phyloP scores from a whole-genome alignment of 1,140 invertebrate genomes.

The Anagrus nilaparvatae region DNA sequence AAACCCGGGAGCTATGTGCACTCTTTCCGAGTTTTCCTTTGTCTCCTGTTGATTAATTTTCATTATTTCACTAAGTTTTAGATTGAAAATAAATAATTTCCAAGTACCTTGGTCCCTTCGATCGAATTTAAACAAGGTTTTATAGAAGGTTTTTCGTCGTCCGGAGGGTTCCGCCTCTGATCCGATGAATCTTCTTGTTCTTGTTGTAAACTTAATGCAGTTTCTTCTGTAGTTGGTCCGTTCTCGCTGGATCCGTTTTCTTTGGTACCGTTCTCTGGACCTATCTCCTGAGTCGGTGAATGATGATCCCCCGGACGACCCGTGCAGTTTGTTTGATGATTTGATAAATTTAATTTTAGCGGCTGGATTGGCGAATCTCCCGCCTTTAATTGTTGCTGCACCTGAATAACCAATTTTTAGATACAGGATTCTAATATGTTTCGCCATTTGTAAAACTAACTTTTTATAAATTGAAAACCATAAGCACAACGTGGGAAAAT shows the following conservation, averaged over 20 bases:
- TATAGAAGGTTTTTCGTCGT: constrained; percentile 5
- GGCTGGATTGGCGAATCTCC: constrained; percentile 20
- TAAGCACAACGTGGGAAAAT: no score
- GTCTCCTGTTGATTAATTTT: neutral
- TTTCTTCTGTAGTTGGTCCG: constrained; percentile 14
- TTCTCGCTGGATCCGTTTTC: constrained; percentile 21
- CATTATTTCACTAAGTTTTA: no score
- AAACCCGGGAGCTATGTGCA: constrained; percentile 36
- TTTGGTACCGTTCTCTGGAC: constrained; percentile 22
- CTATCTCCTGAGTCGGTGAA: constrained; percentile 41
- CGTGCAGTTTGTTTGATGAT: constrained; percentile 22
- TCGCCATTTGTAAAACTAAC: no score
- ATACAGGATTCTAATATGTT: no score
- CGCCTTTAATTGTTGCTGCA: constrained; percentile 26
- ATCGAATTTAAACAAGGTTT: constrained; percentile 17
- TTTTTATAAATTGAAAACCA: no score
- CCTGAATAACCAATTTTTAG: constrained; percentile 15
- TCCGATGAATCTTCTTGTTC: no score
- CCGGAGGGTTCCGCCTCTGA: no score
- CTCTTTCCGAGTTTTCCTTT: constrained; percentile 23
- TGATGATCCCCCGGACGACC: constrained; percentile 31
- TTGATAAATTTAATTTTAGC: constrained; percentile 21
- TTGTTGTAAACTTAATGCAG: no score
- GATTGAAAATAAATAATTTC: no score
- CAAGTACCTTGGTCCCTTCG: constrained; percentile 36